phyloP scores from a whole-genome alignment of 2,113 vertebrate genomes.

The Pachycephala philippinensis region DNA sequence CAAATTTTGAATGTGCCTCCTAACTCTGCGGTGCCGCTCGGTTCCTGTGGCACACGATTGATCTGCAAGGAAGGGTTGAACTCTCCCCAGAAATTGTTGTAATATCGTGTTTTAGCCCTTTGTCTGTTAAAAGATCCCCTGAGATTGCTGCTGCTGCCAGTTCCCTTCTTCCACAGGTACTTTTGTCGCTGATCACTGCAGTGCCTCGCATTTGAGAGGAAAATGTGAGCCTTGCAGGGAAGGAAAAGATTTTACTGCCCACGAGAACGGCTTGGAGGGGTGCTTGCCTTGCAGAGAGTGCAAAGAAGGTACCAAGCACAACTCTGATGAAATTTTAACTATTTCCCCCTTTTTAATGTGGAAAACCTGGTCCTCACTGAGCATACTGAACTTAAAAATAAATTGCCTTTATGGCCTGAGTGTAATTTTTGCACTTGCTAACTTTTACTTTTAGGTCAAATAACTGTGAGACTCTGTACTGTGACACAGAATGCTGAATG shows the following conservation, averaged over 20 bases:
- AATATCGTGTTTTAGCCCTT: neutral
- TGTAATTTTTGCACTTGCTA: neutral
- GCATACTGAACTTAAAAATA: neutral
- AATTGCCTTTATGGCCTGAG: neutral
- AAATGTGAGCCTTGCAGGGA: neutral
- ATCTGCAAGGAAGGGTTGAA: fast-evolving
- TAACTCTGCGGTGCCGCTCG: fast-evolving
- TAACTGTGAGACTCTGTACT: slow-evolving; percentile 1
- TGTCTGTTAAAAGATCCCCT: neutral
- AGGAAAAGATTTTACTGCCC: neutral
- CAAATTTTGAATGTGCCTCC: fast-evolving
- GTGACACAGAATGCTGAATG: neutral
- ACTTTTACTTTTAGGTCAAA: slow-evolving; percentile 43
- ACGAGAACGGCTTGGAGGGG: neutral
- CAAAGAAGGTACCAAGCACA: slow-evolving; percentile 24
- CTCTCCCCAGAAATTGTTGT: neutral
- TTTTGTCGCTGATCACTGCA: neutral
- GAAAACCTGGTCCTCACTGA: neutral
- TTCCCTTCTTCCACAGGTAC: neutral
- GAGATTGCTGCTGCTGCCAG: neutral
- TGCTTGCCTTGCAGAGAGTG: slow-evolving; percentile 9
- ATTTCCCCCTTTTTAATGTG: neutral
- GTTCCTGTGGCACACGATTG: fast-evolving
- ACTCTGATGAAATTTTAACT: neutral
- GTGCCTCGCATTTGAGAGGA: neutral